phyloP scores from a whole-genome alignment of 2,797 vertebrate genomes.

The Ictinia mississippiensis region DNA sequence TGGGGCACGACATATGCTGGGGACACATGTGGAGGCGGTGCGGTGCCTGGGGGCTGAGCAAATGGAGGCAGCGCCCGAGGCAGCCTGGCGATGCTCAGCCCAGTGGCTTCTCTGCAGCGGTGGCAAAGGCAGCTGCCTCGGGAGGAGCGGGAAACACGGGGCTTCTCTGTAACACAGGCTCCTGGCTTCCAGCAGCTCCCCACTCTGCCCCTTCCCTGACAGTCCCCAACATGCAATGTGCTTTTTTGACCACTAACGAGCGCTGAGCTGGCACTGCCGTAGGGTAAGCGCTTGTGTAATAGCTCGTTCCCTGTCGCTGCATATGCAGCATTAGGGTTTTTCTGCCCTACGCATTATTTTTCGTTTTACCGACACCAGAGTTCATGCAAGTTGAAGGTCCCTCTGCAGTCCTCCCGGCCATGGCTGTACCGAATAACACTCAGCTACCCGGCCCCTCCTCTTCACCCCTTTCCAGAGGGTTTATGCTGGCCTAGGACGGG shows the following conservation, averaged over 20 bases:
- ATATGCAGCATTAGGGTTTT: neutral
- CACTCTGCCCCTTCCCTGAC: neutral
- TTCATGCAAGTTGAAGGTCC: neutral
- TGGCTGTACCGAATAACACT: neutral
- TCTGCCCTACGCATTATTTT: neutral
- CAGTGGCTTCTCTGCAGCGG: neutral
- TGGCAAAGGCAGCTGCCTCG: neutral
- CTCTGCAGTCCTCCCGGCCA: neutral
- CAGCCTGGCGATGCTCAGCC: neutral
- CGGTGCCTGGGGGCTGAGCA: neutral
- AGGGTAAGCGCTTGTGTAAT: neutral
- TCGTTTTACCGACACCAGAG: neutral
- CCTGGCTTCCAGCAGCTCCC: neutral
- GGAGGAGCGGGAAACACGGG: neutral
- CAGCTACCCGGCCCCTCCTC: neutral
- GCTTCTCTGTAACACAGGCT: neutral
- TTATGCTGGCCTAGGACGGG: neutral
- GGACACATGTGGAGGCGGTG: accelerated
- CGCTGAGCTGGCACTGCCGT: neutral
- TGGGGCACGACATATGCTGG: accelerated
- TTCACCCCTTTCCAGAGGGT: neutral
- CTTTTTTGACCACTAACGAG: neutral
- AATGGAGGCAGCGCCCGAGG: neutral
- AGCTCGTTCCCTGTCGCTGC: neutral
- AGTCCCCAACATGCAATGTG: neutral